These are phyloP conservation scores for Lordiphosa fenestrarum DNA, from an alignment of 2,888 invertebrate genomes.

Conservation along the genomic window DNA sequence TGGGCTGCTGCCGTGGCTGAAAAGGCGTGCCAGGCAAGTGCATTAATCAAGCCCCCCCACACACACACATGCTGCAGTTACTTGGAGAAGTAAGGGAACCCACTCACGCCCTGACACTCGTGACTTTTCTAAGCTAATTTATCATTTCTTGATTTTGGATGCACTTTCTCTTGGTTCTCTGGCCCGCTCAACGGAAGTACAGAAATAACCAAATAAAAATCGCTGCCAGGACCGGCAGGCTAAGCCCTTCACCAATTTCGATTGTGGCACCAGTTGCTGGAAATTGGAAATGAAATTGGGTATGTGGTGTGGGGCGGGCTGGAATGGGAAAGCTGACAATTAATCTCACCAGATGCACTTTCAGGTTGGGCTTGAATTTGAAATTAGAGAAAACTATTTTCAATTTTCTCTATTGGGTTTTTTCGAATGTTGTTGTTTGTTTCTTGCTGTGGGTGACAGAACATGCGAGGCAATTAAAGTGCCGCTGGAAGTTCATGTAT, in stretches of 20 bases:
- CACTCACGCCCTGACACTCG: constrained; percentile 70
- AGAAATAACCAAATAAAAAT: constrained; percentile 25
- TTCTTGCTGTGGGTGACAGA: constrained; percentile 40
- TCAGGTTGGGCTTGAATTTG: constrained; percentile 44
- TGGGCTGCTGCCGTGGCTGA: constrained; percentile 20
- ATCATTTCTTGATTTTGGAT: constrained; percentile 48
- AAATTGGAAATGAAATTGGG: constrained; percentile 26
- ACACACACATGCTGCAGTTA: constrained; percentile 41
- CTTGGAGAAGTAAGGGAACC: constrained; percentile 35
- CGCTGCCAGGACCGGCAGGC: constrained; percentile 20
- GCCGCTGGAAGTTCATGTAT: not conserved
- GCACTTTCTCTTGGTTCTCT: constrained; percentile 40
- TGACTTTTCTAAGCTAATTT: constrained; percentile 71
- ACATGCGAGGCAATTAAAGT: constrained; percentile 58
- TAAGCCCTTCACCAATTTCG: constrained; percentile 58
- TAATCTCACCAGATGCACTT: constrained; percentile 61
- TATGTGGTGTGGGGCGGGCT: constrained; percentile 29
- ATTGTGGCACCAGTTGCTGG: constrained; percentile 60
- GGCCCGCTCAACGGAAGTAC: constrained; percentile 29
- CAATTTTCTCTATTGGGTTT: constrained; percentile 26
- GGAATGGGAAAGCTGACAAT: constrained; percentile 59
- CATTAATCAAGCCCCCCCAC: constrained; percentile 67
- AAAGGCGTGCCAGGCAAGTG: constrained; percentile 45
- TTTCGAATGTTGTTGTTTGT: constrained; percentile 1
- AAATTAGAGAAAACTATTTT: constrained; percentile 54